Percentiles rank a stretch among this genome's conserved stretches.
Conservation (phyloP, 2,113 vertebrate genomes). For the Calcarius ornatus region DNA sequence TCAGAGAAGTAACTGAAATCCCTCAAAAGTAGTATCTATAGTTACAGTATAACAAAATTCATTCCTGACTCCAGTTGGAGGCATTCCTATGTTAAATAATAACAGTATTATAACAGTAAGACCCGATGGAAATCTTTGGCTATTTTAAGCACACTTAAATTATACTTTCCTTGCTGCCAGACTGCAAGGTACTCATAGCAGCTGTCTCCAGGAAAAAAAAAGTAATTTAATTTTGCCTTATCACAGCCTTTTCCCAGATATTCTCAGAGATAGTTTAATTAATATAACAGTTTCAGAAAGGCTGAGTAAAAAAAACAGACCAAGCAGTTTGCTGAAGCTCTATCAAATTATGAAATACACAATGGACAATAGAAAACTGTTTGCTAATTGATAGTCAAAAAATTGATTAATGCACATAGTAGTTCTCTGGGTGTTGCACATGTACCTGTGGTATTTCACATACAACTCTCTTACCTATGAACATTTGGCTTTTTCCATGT, state of each 20-base stretch:
- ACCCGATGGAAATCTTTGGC: neutral
- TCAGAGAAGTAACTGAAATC: neutral
- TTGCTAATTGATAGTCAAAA: neutral
- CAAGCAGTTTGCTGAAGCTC: neutral
- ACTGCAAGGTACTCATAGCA: neutral
- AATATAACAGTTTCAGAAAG: neutral
- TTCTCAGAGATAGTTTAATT: neutral
- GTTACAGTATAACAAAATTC: neutral
- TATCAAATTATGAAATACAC: neutral
- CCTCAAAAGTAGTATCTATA: neutral
- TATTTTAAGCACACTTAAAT: neutral
- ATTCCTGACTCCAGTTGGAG: neutral
- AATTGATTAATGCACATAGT: neutral
- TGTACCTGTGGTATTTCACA: neutral
- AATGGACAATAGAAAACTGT: neutral
- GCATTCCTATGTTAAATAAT: neutral
- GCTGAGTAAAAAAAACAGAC: neutral
- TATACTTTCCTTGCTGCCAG: neutral
- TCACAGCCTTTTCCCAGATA: neutral
- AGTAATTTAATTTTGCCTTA: neutral
- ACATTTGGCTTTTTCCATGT: neutral
- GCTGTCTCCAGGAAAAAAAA: neutral
- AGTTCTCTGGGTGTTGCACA: neutral
- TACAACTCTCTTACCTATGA: neutral
- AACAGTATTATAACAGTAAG: neutral